Evolutionary conservation across 1,140 invertebrate species (phyloP).

Genomic region (Drosophila erecta): DNA sequence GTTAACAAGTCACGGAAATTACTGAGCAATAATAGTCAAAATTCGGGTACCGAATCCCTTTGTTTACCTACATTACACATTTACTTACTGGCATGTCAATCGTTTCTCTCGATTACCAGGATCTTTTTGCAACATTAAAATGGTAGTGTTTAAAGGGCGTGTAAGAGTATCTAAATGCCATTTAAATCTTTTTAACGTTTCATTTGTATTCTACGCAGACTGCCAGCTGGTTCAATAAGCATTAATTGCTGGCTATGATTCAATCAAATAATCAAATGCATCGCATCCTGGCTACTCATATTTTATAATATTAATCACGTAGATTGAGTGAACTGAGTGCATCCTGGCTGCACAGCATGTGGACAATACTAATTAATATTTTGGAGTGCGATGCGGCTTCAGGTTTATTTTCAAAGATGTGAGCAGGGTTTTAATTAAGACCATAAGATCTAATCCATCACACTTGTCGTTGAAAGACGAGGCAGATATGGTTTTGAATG

Average conservation of each 20-base stretch:
- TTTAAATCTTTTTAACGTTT: background rate
- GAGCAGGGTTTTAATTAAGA: background rate
- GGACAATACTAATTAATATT: slow-evolving; percentile 10
- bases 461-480: background rate
- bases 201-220: background rate
- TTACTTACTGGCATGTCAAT: background rate
- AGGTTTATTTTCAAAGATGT: background rate
- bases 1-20: slow-evolving; percentile 54
- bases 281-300: background rate
- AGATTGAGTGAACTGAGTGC: background rate
- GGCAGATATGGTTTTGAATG: background rate
- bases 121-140: too few species aligned
- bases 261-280: background rate
- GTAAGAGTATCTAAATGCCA: too few species aligned
- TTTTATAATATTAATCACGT: slow-evolving; percentile 3
- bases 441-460: background rate
- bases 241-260: background rate
- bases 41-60: background rate
- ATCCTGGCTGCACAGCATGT: background rate
- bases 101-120: background rate
- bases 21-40: slow-evolving; percentile 22
- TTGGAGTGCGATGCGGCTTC: background rate
- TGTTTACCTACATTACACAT: background rate
- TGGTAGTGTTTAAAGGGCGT: too few species aligned
- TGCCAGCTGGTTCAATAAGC: background rate